phyloP scores from a whole-genome alignment of 2,888 invertebrate genomes.

The Torymus tubicola region DNA sequence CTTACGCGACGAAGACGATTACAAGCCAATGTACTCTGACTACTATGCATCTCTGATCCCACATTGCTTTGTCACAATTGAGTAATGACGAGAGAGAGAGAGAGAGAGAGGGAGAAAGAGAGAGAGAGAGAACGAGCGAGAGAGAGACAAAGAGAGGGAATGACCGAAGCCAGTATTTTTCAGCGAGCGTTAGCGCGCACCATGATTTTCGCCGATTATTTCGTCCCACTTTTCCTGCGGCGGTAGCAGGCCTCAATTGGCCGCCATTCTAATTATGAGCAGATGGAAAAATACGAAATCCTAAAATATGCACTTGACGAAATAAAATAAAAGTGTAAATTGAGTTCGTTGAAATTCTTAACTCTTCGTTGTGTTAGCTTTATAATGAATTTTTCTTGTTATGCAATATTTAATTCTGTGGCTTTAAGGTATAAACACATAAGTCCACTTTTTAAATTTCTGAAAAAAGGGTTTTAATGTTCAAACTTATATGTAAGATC shows the following conservation, averaged over 20 bases:
- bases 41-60: background rate
- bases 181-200: background rate
- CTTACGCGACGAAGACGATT: constrained; percentile 17
- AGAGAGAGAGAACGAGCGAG: too few relatives aligned
- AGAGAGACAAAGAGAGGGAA: constrained; percentile 11
- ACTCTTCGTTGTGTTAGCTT: too few relatives aligned
- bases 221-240: constrained; percentile 28
- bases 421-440: too few relatives aligned
- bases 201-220: constrained; percentile 39
- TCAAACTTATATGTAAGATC: too few relatives aligned
- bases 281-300: constrained; percentile 20
- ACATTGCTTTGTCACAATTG: constrained; percentile 33
- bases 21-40: background rate
- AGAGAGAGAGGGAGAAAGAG: background rate
- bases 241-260: constrained; percentile 24
- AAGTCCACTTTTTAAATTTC: too few relatives aligned
- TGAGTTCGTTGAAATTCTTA: too few relatives aligned
- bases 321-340: background rate
- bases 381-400: too few relatives aligned
- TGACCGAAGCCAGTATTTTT: background rate
- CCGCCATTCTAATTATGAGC: constrained; percentile 29
- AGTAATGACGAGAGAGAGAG: background rate
- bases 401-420: too few relatives aligned
- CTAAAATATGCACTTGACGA: constrained; percentile 7
- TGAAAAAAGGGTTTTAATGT: too few relatives aligned